Percentiles rank a stretch among this genome's conserved stretches.
phyloP scores from a whole-genome alignment of 2,113 vertebrate genomes.

The Malurus elegans region DNA sequence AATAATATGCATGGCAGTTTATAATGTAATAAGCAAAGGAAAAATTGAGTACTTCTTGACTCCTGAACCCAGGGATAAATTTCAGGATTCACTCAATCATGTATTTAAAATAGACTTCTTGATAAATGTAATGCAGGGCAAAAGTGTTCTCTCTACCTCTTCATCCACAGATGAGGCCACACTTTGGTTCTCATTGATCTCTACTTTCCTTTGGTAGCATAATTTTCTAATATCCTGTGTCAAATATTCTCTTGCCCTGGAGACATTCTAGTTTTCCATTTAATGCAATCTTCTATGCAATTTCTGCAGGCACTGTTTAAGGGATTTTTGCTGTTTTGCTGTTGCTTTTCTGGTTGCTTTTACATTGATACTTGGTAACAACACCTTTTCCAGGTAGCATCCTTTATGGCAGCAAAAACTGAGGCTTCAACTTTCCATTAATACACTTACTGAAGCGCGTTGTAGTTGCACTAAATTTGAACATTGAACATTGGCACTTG shows the following conservation, averaged over 20 bases:
- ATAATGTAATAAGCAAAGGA: neutral
- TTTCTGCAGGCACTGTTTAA: neutral
- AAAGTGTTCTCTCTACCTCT: neutral
- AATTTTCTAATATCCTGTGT: neutral
- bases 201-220: neutral
- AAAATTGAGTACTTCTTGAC: neutral
- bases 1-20: neutral
- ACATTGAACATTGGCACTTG: neutral
- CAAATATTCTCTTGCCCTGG: neutral
- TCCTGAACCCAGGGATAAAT: neutral
- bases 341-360: neutral
- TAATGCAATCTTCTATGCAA: neutral
- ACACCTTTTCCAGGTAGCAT: neutral
- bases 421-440: neutral
- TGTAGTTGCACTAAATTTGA: neutral
- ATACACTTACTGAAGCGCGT: neutral
- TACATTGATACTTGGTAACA: neutral
- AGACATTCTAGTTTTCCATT: neutral
- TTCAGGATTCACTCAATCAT: neutral
- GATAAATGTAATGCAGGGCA: neutral
- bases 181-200: neutral
- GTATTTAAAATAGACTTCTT: neutral
- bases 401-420: neutral
- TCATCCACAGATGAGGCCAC: neutral
- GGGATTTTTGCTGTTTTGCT: neutral